Base-by-base conservation (phyloP, 2,888 invertebrate genomes). In the Stenoptilia bipunctidactyla region DNA sequence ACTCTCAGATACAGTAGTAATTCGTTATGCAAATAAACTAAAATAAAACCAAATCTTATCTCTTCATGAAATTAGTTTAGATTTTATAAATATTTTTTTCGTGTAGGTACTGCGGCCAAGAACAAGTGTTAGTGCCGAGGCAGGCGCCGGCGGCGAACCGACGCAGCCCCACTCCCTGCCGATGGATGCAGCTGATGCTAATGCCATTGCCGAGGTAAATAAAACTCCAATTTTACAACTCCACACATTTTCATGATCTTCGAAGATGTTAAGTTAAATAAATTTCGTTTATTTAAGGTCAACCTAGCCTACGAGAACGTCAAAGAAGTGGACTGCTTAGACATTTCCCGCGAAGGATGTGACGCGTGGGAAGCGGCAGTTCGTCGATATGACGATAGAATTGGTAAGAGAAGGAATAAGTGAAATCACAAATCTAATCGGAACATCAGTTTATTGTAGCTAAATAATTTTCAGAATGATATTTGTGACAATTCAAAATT, bases 291-390 rank as follows among this genome's bases (percentile, higher is more conserved):
- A 36, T 14, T 40, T 36, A 35, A 79, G 79, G 92, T 92, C 0
- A 97, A 97, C 73, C 85, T 96, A 49, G 98, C 98, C 0, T 98
- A 98, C 67, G 98, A 98, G 68, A 97, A 97, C 71, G 97, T 98
- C 1, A 98, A 98, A 67, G 98, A 98, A 79, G 97, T 98, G 0
- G 98, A 99, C 67, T 98, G 98, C 54, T 83, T 99, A 64, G 98
- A 99, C 68, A 97, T 99, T 34, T 91, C 94, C 20, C 95, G 96
- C 54, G 99, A 99, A 67, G 99, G 98, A 0, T 91, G 92, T 40
- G 97, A 97, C 61, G 93, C 96, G 1, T 99, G 99, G 98, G 98
- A 98, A 60, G 97, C 97, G 1, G 98, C 98, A 9, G 94, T 96
- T 9, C 91, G 94, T 44, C 91, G 98, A 36, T 99, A 99, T 71